These are phyloP conservation scores for Lucilia cuprina DNA, from an alignment of 1,140 invertebrate species.

Conservation along the genomic window DNA sequence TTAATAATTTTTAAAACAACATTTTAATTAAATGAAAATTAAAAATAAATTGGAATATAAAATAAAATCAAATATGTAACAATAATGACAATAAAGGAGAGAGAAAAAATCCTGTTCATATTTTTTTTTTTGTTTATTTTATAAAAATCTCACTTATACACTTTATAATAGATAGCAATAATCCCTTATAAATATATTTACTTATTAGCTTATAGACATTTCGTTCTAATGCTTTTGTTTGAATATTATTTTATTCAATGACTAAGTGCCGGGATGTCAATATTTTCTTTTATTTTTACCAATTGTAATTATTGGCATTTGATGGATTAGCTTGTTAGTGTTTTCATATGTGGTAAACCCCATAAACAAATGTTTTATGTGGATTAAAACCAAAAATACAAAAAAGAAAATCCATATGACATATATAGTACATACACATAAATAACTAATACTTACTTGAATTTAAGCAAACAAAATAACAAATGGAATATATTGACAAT, in stretches of 20 bases:
- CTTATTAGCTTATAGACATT: neutral
- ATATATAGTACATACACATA: too few relatives aligned
- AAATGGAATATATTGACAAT: neutral
- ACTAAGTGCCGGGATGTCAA: neutral
- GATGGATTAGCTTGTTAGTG: slow-evolving; percentile 10
- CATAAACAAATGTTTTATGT: neutral
- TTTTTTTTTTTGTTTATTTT: too few relatives aligned
- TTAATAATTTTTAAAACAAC: too few relatives aligned
- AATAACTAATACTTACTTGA: too few relatives aligned
- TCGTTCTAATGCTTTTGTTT: neutral
- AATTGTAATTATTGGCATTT: slow-evolving; percentile 4
- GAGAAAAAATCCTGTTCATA: too few relatives aligned
- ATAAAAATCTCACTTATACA: too few relatives aligned
- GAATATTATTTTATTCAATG: neutral
- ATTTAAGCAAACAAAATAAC: too few relatives aligned
- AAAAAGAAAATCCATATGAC: too few relatives aligned
- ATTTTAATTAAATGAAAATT: too few relatives aligned
- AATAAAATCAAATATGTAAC: too few relatives aligned
- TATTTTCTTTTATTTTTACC: neutral
- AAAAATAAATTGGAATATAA: too few relatives aligned
- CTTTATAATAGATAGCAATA: neutral
- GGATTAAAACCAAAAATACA: neutral
- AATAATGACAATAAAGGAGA: too few relatives aligned
- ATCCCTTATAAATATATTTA: slow-evolving; percentile 1
- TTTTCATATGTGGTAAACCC: slow-evolving; percentile 13